Evolutionary conservation across 2,113 vertebrate genomes (phyloP), one percentile per base, ranked within the genome.

Genomic region (Nesoenas mayeri): DNA sequence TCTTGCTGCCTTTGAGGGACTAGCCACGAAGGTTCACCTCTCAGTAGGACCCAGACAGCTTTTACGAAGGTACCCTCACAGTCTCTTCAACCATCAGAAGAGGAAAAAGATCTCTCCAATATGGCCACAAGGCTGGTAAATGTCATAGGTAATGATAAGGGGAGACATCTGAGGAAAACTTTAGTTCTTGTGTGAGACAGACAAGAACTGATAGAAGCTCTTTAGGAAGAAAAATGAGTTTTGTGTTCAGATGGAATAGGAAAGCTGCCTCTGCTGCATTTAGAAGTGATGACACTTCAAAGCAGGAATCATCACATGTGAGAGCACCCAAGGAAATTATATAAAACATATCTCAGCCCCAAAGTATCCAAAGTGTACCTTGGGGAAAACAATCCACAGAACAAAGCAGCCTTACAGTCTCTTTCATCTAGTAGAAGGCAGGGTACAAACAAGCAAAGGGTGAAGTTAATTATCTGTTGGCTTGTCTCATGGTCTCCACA

Each of bases 391-490:
- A 81, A 62, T 40, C 13, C 22, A 57, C 70, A 64, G 29, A n/a
- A 65, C 3, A 65, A 61, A 94, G n/a, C 19, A 78, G 7, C 40
- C 51, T 89, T 92, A 28, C 51, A 91, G 60, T 87, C 51, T 56
- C 44, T 80, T 84, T 85, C 9, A 17, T 61, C 22, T 84, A 74
- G 28, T 10, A 22, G 60, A 83, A 82, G 82, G 28, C 28, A 64
- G 4, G 11, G 2, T 19, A 60, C 9, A 60, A 72, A 74, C 26
- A 86, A 84, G 8, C 3, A 91, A 51, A 67, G 8, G 3, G 6
- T 53, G 22, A 92, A 36, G 24, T 13, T 34, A 65, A 74, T 93
- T 87, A 94, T 92, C 53, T 77, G 44, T 73, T 79, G 8, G 20
- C 19, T 88, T 88, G 8, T 65, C 89, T 75, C 28, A 77, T 77